Conservation (phyloP, 2,888 invertebrate species). For the Rhorus exstirpatorius region DNA sequence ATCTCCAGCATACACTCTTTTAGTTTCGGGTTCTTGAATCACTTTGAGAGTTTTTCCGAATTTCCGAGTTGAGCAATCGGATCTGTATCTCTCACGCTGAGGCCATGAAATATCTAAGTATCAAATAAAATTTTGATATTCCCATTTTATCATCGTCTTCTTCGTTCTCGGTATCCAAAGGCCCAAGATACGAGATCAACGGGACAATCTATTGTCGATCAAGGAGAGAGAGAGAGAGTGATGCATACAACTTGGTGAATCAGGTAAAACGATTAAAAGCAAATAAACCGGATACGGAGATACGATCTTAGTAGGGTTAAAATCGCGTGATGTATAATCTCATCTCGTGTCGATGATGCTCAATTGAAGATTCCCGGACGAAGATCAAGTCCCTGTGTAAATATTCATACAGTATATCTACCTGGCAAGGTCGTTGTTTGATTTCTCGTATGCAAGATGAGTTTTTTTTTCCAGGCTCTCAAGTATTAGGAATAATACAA, state of each 20-base stretch:
- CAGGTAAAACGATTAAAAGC: slow-evolving; percentile 27
- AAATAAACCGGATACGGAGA: slow-evolving; percentile 62
- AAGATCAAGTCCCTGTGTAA: slow-evolving; percentile 36
- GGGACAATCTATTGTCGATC: too few species aligned
- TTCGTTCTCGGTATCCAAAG: too few species aligned
- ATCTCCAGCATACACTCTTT: too few species aligned
- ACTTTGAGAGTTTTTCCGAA: too few species aligned
- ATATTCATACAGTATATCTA: slow-evolving; percentile 5
- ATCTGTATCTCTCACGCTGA: too few species aligned
- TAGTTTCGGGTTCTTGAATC: too few species aligned
- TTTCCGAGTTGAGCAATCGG: too few species aligned
- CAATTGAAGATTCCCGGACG: slow-evolving; percentile 31
- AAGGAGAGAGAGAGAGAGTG: too few species aligned
- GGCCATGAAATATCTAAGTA: too few species aligned
- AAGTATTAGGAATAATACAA: slow-evolving; percentile 39
- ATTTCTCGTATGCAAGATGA: slow-evolving; percentile 9
- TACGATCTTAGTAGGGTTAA: slow-evolving; percentile 41
- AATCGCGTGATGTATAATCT: slow-evolving; percentile 31
- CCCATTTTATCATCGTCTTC: too few species aligned
- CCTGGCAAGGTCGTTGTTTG: slow-evolving; percentile 34
- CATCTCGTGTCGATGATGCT: slow-evolving; percentile 8
- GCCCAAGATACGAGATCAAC: too few species aligned
- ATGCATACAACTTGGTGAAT: not conserved
- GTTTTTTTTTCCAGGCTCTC: not conserved
- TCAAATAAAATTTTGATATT: too few species aligned